Percentiles rank a stretch among this genome's conserved stretches.
phyloP scores from a whole-genome alignment of 2,888 invertebrate species.

The Monoplex corrugatus region DNA sequence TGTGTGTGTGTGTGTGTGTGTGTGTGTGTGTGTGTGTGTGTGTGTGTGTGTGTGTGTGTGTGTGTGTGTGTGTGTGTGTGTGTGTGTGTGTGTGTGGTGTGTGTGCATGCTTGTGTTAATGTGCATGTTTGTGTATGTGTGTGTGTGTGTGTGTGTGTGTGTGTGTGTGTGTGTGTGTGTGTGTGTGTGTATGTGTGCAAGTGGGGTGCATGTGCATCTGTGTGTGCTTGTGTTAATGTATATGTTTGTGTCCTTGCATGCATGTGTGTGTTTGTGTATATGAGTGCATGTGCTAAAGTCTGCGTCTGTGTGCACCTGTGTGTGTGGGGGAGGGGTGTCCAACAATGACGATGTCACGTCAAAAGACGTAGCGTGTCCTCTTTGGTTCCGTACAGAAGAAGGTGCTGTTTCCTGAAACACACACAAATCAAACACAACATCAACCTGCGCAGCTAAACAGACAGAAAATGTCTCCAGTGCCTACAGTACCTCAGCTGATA shows the following conservation, averaged over 20 bases:
- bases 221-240: neutral
- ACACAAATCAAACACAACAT: neutral
- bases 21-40: conserved; percentile 29
- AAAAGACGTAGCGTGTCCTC: conserved; percentile 65
- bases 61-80: neutral
- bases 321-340: neutral
- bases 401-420: conserved; percentile 67
- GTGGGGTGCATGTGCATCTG: neutral
- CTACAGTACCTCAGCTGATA: too few relatives aligned
- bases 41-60: conserved; percentile 10
- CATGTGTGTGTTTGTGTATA: too few relatives aligned
- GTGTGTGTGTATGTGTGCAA: neutral
- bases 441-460: neutral
- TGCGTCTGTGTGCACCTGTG: too few relatives aligned
- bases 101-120: neutral
- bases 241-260: neutral
- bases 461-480: neutral
- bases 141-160: neutral
- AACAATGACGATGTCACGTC: conserved; percentile 21
- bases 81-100: too few relatives aligned
- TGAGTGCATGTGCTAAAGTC: too few relatives aligned
- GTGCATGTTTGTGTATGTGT: neutral
- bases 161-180: conserved; percentile 1
- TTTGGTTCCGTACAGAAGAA: conserved; percentile 72
- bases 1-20: neutral